Base-by-base conservation (phyloP, 2,888 invertebrate species). In the Apotomis turbidana region DNA sequence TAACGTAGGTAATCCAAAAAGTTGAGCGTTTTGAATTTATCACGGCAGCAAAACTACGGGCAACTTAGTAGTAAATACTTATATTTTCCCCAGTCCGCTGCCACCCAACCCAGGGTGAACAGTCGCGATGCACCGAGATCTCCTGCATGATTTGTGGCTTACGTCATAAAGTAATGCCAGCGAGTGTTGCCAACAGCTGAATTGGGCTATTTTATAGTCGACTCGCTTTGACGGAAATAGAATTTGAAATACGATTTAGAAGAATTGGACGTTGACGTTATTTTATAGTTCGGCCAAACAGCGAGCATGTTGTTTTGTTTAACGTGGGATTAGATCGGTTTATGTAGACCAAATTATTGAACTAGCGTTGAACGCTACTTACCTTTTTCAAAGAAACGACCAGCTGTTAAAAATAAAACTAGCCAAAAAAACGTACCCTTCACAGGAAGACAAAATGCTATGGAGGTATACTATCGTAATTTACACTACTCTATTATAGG, bases 121-220 rank as follows among this genome's bases (percentile, higher is more conserved):
- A 83, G 58, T 41, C 70, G 64, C 70, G 70, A 63, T 71, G 84
- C 85, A 82, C 80, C 82, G 86, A 89, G 84, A 88, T 85, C 87
- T 85, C 85, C 74, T 54, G 41, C 81, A 87, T 87, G 87, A 88
- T 89, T 89, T 90, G 87, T 86, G 86, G 85, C 81, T 80, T 77
- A 76, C 81, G 77, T 77, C 78, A 81, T 83, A 82, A 80, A 83
- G 82, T 83, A 83, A 82, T 83, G 78, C 79, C 78, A 76, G 80
- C 78, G 80, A 82, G 80, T 80, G 80, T 79, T 83, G 62, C 84
- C 85, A 86, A 84, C 83, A 85, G 81, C 81, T 78, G 83, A 79
- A 86, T 84, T 84, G 85, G 83, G 84, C 85, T 84, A 81, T 86
- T 82, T 85, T 83, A 79, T 77, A 41, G 77, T 72, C 75, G 72